A percentile compares a stretch with the other conserved stretches of the same genome.
These are phyloP conservation scores for Prunella fulvescens DNA, from an alignment of 2,113 vertebrate species.

Conservation along the genomic window DNA sequence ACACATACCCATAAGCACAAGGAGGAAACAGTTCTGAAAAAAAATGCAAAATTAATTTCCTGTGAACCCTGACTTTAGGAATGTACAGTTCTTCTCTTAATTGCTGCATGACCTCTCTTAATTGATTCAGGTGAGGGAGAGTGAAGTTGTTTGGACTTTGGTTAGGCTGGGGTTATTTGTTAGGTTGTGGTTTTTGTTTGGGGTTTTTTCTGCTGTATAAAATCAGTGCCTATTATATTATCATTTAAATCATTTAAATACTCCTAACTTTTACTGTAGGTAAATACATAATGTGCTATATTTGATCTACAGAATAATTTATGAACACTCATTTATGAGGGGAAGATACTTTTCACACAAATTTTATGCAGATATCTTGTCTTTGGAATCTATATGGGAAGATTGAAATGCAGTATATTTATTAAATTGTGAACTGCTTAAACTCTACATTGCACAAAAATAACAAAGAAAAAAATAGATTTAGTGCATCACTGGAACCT, in stretches of 20 bases:
- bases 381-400: neutral
- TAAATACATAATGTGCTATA: neutral
- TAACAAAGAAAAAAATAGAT: neutral
- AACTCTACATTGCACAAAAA: neutral
- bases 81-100: neutral
- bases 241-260: neutral
- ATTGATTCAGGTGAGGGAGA: neutral
- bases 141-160: neutral
- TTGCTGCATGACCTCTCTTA: neutral
- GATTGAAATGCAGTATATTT: neutral
- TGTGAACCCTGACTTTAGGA: neutral
- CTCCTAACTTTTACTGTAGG: neutral
- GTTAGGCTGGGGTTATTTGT: neutral
- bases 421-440: neutral
- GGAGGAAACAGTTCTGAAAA: neutral
- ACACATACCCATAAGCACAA: neutral
- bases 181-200: neutral
- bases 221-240: neutral
- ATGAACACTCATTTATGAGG: neutral
- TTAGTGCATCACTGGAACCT: neutral
- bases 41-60: neutral
- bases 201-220: neutral
- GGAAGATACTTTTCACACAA: neutral
- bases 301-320: neutral
- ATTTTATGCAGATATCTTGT: neutral